Base-by-base conservation (phyloP, 1,140 invertebrate genomes). In the Solenopsis fugax region DNA sequence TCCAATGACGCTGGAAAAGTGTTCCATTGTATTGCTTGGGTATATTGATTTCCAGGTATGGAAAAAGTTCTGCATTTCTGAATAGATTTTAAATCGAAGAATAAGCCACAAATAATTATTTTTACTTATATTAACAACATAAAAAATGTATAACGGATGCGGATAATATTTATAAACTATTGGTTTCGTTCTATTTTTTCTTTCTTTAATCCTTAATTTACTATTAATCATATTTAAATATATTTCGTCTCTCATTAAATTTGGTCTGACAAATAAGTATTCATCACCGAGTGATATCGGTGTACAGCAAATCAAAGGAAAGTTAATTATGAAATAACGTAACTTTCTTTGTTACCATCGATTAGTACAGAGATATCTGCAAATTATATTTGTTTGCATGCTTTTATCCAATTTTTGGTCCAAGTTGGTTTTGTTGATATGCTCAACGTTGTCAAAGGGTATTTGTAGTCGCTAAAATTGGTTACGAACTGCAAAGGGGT, bases 61-160 rank as follows among this genome's bases (percentile, higher is more conserved):
- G 21, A 48, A 72, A 45, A 72, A 56, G 37, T 56, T 37, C 18
- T 21, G 48, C 48, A 9, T 10, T 24, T 71, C 10, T 5, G 6
- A 72, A 58, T 72, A 12, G 3, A 81, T 58, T 72, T 72, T 12
- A 81, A 72, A 71, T 72, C 37, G 2, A 41, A 71, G 50, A 48
- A n/a, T 7, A 29, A 41, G 5, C 29, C 12, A 34, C n/a, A n/a
- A n/a, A n/a, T n/a, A 37, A 52, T 29, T 29, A n/a, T n/a, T 45
- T 69, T 41, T 69, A 48, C 12, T 64, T 78, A 29, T 29, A 18
- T 13, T 56, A 24, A 58, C 37, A 37, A 65, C 9, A 16, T 58
- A 45, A 41, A 0, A 50, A n/a, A 6, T n/a, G 18, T 5, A 29
- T 41, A 37, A 24, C 4, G 1, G 5, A 48, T 34, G 29, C 21